Evolutionary conservation across 2,113 vertebrate species (phyloP).

Genomic region (Crotalus viridis): DNA sequence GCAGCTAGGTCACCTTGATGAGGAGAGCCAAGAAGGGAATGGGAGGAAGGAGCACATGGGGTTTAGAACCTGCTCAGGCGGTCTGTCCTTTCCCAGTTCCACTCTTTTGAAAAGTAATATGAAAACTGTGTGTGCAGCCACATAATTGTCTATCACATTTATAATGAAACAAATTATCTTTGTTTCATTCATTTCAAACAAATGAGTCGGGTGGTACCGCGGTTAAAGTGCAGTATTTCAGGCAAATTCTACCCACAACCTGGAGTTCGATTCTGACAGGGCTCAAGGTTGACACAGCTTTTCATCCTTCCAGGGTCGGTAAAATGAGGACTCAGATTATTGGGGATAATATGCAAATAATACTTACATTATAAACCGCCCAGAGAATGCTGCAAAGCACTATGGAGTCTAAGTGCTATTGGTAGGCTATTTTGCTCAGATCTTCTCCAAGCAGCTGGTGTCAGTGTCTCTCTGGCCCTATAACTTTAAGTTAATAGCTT

Average conservation of each 20-base stretch:
- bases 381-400: no score
- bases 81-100: neutral
- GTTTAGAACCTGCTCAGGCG: neutral
- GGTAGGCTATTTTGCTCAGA: neutral
- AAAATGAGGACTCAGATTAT: no score
- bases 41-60: neutral
- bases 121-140: neutral
- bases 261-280: no score
- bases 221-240: neutral
- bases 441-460: neutral
- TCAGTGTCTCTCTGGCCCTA: neutral
- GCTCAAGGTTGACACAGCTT: no score
- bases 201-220: neutral
- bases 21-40: neutral
- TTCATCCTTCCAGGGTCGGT: no score
- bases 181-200: neutral
- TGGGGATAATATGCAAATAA: no score
- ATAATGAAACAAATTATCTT: neutral
- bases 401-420: no score
- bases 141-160: neutral
- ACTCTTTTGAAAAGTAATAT: neutral
- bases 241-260: no score
- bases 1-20: neutral
- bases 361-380: no score
- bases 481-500: neutral